A percentile compares a stretch with the other conserved stretches of the same genome.
phyloP scores from a whole-genome alignment of 2,888 invertebrate species.

The Galerucella nymphaeae region DNA sequence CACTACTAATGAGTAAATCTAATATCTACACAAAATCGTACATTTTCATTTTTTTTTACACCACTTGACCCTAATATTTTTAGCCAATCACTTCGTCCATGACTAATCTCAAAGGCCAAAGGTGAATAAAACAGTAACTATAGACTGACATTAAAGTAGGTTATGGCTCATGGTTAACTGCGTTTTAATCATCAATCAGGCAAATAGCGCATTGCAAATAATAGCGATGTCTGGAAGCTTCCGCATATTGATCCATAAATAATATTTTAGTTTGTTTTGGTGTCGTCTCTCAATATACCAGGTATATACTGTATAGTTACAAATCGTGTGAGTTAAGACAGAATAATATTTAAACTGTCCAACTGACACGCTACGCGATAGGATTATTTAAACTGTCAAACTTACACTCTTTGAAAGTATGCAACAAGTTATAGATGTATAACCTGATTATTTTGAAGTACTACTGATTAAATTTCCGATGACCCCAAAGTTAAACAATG shows the following conservation, averaged over 20 bases:
- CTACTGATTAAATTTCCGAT: too few species aligned
- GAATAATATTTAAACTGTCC: too few species aligned
- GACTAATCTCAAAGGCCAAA: slow-evolving; percentile 39
- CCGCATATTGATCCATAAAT: slow-evolving; percentile 24
- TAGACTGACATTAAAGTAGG: slow-evolving; percentile 38
- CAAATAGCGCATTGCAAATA: slow-evolving; percentile 27
- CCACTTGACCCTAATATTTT: slow-evolving; percentile 24
- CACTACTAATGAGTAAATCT: too few species aligned
- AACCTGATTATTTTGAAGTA: too few species aligned
- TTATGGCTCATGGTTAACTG: slow-evolving; percentile 35
- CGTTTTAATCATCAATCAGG: slow-evolving; percentile 31
- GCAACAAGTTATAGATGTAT: too few species aligned
- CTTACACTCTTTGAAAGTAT: too few species aligned
- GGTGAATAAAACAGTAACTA: slow-evolving; percentile 39
- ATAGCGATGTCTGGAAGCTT: slow-evolving; percentile 15
- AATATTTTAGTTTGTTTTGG: slow-evolving; percentile 23
- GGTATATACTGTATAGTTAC: too few species aligned
- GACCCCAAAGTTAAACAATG: too few species aligned
- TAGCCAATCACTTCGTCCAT: slow-evolving; percentile 31
- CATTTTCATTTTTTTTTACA: not conserved
- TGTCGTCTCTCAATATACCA: not conserved
- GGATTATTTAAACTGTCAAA: too few species aligned
- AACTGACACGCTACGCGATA: too few species aligned
- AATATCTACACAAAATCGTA: not conserved
- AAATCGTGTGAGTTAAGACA: too few species aligned